Percentiles rank a stretch among this genome's conserved stretches.
phyloP scores from a whole-genome alignment of 2,113 vertebrate species.

The Piprites chloris region DNA sequence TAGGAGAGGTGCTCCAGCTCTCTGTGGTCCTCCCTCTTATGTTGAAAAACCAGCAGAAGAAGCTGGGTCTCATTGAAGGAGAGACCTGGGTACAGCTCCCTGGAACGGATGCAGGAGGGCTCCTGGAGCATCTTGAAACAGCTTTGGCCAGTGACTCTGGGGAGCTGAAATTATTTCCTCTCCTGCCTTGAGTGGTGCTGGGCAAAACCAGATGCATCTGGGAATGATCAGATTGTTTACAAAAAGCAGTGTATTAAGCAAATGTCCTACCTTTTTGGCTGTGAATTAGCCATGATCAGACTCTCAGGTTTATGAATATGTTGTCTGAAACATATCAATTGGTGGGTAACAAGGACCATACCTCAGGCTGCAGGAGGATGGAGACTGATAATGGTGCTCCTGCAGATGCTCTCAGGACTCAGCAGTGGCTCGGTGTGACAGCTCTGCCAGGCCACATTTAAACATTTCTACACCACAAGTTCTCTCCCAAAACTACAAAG shows the following conservation, averaged over 20 bases:
- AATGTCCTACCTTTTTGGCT: background rate
- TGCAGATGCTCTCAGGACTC: background rate
- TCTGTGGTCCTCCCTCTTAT: background rate
- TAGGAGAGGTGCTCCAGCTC: background rate
- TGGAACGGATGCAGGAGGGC: background rate
- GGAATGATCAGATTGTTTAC: constrained; percentile 7
- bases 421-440: background rate
- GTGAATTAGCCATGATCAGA: background rate
- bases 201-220: constrained; percentile 3
- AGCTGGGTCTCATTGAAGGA: background rate
- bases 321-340: rapidly evolving
- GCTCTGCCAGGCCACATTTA: background rate
- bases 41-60: background rate
- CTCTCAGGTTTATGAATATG: background rate
- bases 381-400: background rate
- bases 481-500: background rate
- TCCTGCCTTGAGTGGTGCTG: background rate
- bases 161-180: background rate
- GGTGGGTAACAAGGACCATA: background rate
- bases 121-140: background rate
- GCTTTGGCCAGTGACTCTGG: background rate
- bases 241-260: constrained; percentile 1
- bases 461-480: rapidly evolving
- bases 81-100: background rate
- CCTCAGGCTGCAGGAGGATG: background rate